These are phyloP conservation scores for Rhingia rostrata DNA, from an alignment of 2,888 invertebrate species.

Conservation along the genomic window DNA sequence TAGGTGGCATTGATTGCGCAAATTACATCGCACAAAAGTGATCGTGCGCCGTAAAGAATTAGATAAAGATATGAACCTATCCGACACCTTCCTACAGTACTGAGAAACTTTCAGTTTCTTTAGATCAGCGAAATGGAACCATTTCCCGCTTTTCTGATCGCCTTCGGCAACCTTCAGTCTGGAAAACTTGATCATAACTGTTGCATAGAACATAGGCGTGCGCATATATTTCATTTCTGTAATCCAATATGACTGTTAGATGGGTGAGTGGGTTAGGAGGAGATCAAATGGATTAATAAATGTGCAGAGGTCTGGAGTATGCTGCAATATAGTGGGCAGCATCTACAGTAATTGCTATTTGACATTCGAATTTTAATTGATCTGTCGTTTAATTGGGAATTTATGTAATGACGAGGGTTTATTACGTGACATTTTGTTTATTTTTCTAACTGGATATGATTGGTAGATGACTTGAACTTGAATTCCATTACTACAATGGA, in stretches of 20 bases:
- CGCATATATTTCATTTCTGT: slow-evolving; percentile 5
- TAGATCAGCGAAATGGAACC: slow-evolving; percentile 63
- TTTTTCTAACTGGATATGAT: not conserved
- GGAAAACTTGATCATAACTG: slow-evolving; percentile 58
- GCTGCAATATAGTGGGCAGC: slow-evolving; percentile 15
- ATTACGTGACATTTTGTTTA: not conserved
- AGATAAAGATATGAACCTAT: not conserved
- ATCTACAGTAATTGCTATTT: slow-evolving; percentile 9
- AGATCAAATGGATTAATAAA: slow-evolving; percentile 1
- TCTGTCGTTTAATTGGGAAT: not conserved
- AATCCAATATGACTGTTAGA: slow-evolving; percentile 19
- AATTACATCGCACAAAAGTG: slow-evolving; percentile 47
- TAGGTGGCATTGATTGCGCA: slow-evolving; percentile 47
- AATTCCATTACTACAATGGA: no score
- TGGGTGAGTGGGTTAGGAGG: slow-evolving; percentile 23
- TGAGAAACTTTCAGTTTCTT: slow-evolving; percentile 63
- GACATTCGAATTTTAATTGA: slow-evolving; percentile 19
- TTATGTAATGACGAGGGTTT: not conserved
- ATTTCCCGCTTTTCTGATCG: slow-evolving; percentile 63
- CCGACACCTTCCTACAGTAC: not conserved
- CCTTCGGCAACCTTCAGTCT: slow-evolving; percentile 67
- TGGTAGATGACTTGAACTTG: not conserved
- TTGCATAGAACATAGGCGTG: slow-evolving; percentile 13
- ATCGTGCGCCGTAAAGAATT: slow-evolving; percentile 25
- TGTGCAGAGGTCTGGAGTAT: not conserved